phyloP scores from a whole-genome alignment of 92 coral and sea anemone species.

The Pocillopora meandrina region DNA sequence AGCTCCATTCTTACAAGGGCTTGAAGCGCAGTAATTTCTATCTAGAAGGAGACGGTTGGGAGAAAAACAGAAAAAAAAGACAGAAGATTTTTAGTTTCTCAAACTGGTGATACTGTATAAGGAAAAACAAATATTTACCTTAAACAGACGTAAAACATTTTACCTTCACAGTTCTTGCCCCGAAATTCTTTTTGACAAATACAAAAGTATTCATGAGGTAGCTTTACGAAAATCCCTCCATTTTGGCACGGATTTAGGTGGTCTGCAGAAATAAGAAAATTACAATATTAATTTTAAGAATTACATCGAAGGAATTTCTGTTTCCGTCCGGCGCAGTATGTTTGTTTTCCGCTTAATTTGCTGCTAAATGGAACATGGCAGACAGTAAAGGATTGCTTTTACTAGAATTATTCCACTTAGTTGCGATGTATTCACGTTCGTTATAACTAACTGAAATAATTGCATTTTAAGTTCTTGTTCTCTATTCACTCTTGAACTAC shows the following conservation, averaged over 20 bases:
- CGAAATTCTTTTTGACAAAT: slow-evolving; percentile 88
- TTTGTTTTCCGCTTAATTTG: background rate
- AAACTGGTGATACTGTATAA: no score
- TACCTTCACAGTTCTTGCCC: slow-evolving; percentile 96
- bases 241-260: slow-evolving; percentile 90
- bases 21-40: slow-evolving; percentile 83
- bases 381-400: no score
- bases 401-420: no score
- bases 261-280: slow-evolving; percentile 42
- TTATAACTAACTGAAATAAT: no score
- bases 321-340: background rate
- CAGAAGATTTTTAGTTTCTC: no score
- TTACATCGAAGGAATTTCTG: background rate
- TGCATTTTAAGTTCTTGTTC: no score
- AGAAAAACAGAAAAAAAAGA: background rate
- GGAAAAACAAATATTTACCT: no score
- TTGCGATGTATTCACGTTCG: no score
- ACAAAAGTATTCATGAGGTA: slow-evolving; percentile 86
- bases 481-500: no score
- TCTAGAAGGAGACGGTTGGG: slow-evolving; percentile 34
- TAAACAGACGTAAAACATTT: background rate
- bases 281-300: no score
- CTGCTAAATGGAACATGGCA: no score
- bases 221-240: slow-evolving; percentile 85
- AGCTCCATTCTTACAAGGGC: slow-evolving; percentile 91